Evolutionary conservation across 2,888 invertebrate species (phyloP).

Genomic region (Agonopterix alstromeriana): DNA sequence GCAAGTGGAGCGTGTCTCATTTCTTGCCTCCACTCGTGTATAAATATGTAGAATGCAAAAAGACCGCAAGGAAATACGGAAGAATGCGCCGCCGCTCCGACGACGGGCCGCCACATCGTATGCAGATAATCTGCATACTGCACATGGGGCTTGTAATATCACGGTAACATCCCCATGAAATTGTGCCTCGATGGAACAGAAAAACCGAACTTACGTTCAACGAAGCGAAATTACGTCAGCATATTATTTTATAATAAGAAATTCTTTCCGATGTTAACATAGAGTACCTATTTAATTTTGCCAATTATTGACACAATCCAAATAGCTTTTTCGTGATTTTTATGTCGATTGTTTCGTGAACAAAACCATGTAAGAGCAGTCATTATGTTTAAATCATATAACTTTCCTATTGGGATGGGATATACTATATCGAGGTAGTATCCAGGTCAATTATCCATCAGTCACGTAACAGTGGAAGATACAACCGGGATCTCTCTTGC

Average conservation of each 20-base stretch:
- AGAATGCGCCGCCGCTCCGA: conserved; percentile 32
- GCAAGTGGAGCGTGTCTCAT: conserved; percentile 57
- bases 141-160: not conserved
- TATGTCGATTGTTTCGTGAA: no score
- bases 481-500: not conserved
- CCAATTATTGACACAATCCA: no score
- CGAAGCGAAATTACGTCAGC: not conserved
- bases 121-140: conserved; percentile 7
- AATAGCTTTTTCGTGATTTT: no score
- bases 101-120: conserved; percentile 9
- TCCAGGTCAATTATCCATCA: no score
- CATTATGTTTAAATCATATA: no score
- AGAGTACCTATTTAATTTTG: no score
- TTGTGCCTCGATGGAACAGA: not conserved
- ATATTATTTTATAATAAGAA: not conserved
- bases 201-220: not conserved
- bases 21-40: conserved; percentile 47
- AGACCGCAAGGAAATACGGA: conserved; percentile 50
- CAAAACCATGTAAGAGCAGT: no score
- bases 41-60: conserved; percentile 53
- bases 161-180: not conserved
- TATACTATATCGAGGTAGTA: no score
- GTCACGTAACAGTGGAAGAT: not conserved
- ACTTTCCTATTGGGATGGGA: no score
- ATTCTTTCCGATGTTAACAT: no score